Evolutionary conservation across 2,888 invertebrate species (phyloP).

Genomic region (Brachyptera risi): DNA sequence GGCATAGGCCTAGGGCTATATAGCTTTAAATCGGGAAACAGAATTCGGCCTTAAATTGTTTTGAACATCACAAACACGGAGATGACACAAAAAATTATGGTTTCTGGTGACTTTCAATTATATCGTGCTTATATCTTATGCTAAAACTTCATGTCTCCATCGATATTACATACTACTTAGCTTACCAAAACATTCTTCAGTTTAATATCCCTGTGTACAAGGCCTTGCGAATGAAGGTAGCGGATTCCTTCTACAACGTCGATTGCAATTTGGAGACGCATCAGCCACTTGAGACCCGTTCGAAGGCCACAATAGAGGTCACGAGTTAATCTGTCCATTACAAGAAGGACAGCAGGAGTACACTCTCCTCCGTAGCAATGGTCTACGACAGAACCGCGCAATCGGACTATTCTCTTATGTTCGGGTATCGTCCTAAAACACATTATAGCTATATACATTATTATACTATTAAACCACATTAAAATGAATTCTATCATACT

Average conservation of each 20-base stretch:
- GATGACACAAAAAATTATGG: too few relatives aligned
- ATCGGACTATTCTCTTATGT: conserved; percentile 71
- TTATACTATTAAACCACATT: too few relatives aligned
- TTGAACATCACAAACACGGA: too few relatives aligned
- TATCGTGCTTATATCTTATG: too few relatives aligned
- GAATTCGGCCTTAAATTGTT: too few relatives aligned
- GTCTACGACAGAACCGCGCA: conserved; percentile 78
- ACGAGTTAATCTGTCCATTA: conserved; percentile 67
- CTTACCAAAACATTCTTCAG: conserved; percentile 79
- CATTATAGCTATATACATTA: too few relatives aligned
- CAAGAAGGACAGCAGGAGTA: conserved; percentile 71
- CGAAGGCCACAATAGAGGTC: conserved; percentile 76
- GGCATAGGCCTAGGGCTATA: too few relatives aligned
- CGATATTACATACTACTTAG: too few relatives aligned
- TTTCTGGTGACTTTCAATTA: too few relatives aligned
- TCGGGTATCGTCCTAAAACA: conserved; percentile 69
- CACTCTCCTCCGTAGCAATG: conserved; percentile 66
- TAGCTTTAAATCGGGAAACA: too few relatives aligned
- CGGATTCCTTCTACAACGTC: conserved; percentile 85
- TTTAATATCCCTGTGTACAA: conserved; percentile 86
- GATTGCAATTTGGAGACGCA: conserved; percentile 65
- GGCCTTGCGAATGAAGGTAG: conserved; percentile 81
- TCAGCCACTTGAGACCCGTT: conserved; percentile 59
- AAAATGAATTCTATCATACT: too few relatives aligned
- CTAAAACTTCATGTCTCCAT: too few relatives aligned